Conservation (phyloP, 1,140 invertebrate genomes). For the Centruroides sculpturatus region DNA sequence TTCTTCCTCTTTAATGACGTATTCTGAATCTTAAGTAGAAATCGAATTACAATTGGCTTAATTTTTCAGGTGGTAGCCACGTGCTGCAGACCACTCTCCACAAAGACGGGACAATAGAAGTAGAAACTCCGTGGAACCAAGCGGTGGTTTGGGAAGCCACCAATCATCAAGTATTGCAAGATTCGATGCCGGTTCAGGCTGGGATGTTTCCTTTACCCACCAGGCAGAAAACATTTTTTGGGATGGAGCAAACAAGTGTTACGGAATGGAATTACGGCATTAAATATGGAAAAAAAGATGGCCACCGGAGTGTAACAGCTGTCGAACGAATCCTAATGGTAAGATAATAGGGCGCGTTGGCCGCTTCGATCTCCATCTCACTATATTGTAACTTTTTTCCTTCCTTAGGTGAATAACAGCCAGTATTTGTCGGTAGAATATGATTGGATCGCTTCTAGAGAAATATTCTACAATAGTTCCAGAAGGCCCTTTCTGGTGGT, state of each 20-base stretch:
- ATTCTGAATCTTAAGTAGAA: too few species aligned
- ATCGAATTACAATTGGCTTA: too few species aligned
- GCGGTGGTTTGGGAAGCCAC: slow-evolving; percentile 40
- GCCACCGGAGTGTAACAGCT: slow-evolving; percentile 14
- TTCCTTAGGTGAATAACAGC: slow-evolving; percentile 75
- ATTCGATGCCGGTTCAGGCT: slow-evolving; percentile 73
- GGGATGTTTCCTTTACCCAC: slow-evolving; percentile 81
- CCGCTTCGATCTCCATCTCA: too few species aligned
- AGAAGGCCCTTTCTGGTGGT: slow-evolving; percentile 49
- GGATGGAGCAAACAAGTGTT: slow-evolving; percentile 58
- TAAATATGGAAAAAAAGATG: slow-evolving; percentile 25
- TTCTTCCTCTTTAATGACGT: too few species aligned
- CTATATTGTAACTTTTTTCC: slow-evolving; percentile 21
- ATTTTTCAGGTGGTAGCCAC: too few species aligned
- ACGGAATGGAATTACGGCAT: slow-evolving; percentile 78
- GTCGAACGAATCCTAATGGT: slow-evolving; percentile 19
- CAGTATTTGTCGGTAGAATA: slow-evolving; percentile 84
- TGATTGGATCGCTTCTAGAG: slow-evolving; percentile 71
- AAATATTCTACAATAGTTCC: slow-evolving; percentile 46
- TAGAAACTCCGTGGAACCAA: slow-evolving; percentile 32
- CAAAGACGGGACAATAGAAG: slow-evolving; percentile 31
- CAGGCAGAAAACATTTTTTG: slow-evolving; percentile 50
- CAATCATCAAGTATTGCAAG: slow-evolving; percentile 70
- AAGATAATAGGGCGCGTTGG: neutral
- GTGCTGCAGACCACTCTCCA: slow-evolving; percentile 26